phyloP scores from a whole-genome alignment of 1,140 invertebrate genomes.

The Drosophila jambulina region DNA sequence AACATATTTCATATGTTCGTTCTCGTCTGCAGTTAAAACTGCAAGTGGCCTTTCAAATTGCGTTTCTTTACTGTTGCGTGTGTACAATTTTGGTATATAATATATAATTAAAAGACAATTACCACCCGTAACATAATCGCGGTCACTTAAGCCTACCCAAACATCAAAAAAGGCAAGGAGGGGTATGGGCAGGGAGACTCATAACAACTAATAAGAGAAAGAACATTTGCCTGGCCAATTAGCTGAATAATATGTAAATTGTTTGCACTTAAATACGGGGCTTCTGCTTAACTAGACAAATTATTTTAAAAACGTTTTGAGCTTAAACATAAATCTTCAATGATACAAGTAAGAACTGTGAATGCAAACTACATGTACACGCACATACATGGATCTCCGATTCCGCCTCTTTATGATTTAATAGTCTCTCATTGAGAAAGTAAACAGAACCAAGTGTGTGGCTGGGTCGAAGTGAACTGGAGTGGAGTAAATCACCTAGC shows the following conservation, averaged over 20 bases:
- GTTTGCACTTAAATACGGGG: slow-evolving; percentile 59
- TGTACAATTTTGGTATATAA: slow-evolving; percentile 61
- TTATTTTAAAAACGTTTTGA: slow-evolving; percentile 65
- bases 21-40: slow-evolving; percentile 57
- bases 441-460: slow-evolving; percentile 58
- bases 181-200: slow-evolving; percentile 23
- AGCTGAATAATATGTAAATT: slow-evolving; percentile 40
- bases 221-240: slow-evolving; percentile 38
- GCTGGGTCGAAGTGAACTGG: slow-evolving; percentile 25
- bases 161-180: slow-evolving; percentile 19
- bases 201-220: slow-evolving; percentile 69
- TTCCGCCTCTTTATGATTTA: slow-evolving; percentile 49
- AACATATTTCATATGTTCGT: slow-evolving; percentile 77
- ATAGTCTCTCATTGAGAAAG: slow-evolving; percentile 72
- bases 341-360: slow-evolving; percentile 66
- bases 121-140: slow-evolving; percentile 54
- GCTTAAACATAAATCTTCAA: slow-evolving; percentile 71
- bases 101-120: slow-evolving; percentile 51
- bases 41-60: slow-evolving; percentile 49
- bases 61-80: slow-evolving; percentile 59
- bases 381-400: slow-evolving; percentile 52
- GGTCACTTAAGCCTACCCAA: slow-evolving; percentile 32
- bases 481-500: slow-evolving; percentile 37
- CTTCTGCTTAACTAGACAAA: slow-evolving; percentile 61
- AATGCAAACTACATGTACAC: slow-evolving; percentile 58